Evolutionary conservation across 2,797 vertebrate species (phyloP).

Genomic region (Periparus ater): DNA sequence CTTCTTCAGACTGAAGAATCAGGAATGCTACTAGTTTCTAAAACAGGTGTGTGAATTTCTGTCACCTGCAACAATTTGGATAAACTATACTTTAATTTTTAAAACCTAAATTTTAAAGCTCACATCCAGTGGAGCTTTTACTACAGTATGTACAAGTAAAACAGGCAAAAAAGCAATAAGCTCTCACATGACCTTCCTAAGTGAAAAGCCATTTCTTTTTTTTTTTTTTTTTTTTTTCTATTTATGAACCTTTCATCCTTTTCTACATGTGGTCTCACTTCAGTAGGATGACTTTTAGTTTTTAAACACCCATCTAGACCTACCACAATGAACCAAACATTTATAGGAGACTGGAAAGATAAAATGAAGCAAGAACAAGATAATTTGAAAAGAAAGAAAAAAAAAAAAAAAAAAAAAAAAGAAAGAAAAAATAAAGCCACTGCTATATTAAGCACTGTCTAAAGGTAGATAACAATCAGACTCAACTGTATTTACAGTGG

Average conservation of each 20-base stretch:
- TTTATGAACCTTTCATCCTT: neutral
- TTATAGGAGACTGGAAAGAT: neutral
- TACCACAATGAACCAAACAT: neutral
- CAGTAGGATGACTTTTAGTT: neutral
- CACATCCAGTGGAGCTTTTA: neutral
- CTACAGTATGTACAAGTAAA: neutral
- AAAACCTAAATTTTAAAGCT: neutral
- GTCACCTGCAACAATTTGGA: neutral
- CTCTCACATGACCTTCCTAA: neutral
- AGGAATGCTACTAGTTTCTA: neutral
- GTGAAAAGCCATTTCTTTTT: neutral
- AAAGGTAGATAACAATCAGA: neutral
- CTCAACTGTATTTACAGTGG: neutral
- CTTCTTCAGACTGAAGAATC: neutral
- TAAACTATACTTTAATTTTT: neutral
- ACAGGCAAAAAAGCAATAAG: neutral
- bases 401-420: no score
- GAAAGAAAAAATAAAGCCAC: no score
- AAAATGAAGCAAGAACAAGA: neutral
- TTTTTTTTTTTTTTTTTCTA: no score
- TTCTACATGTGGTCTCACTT: neutral
- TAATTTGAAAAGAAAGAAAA: rapidly evolving
- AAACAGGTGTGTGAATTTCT: neutral
- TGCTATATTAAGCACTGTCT: neutral
- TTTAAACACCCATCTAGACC: neutral